These are phyloP conservation scores for Bergia puertoricense DNA, from an alignment of 92 coral and sea anemone genomes.

Conservation along the genomic window DNA sequence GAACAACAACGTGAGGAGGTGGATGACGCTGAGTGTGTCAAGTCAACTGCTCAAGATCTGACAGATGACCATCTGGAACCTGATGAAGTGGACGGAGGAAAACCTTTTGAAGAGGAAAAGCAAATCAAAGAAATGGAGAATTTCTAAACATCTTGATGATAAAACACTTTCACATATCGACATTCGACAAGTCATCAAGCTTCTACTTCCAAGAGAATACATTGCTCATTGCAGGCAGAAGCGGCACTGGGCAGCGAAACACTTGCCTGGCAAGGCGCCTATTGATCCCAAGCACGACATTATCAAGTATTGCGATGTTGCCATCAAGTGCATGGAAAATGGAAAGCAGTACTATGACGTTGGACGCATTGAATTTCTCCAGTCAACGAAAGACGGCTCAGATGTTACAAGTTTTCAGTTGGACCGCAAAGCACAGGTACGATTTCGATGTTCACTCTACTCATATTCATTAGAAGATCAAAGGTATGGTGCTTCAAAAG, in stretches of 20 bases:
- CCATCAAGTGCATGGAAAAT: conserved; percentile 28
- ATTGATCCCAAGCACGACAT: conserved; percentile 58
- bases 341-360: not conserved
- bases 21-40: conserved; percentile 17
- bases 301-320: conserved; percentile 44
- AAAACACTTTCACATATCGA: conserved; percentile 11
- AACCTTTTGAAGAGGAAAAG: not conserved
- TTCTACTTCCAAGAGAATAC: conserved; percentile 41
- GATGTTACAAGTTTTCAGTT: no score
- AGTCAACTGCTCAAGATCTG: not conserved
- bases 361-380: no score
- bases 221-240: conserved; percentile 50
- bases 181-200: conserved; percentile 42
- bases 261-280: conserved; percentile 58
- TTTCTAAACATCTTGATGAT: conserved; percentile 10
- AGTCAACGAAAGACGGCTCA: no score
- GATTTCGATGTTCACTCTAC: no score
- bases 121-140: conserved; percentile 16
- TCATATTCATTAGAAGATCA: no score
- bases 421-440: no score
- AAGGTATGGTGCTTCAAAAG: no score
- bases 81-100: not conserved
- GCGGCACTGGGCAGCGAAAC: conserved; percentile 55
- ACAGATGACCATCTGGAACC: not conserved
- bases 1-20: not conserved